A percentile compares a stretch with the other conserved stretches of the same genome.
Conservation (phyloP, 2,797 vertebrate species). For the Sebastolobus altivelis region DNA sequence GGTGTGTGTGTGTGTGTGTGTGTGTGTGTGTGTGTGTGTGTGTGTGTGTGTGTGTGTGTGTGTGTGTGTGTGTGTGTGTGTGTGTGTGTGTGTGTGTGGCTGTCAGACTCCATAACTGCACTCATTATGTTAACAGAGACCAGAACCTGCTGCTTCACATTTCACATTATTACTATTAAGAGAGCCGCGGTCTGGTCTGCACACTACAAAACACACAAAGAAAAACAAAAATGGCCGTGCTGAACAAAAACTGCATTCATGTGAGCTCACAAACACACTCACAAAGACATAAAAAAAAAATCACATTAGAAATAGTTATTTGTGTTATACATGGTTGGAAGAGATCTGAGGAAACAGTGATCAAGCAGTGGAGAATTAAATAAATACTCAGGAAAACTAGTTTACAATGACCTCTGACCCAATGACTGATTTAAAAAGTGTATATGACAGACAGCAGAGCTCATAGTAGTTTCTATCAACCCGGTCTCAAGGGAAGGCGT, state of each 20-base stretch:
- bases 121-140: conserved; percentile 81
- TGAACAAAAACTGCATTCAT: conserved; percentile 54
- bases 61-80: conserved; percentile 34
- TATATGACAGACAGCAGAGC: not conserved
- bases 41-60: conserved; percentile 29
- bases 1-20: conserved; percentile 15
- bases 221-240: not conserved
- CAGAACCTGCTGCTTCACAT: conserved; percentile 78
- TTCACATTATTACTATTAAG: conserved; percentile 78
- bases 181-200: conserved; percentile 54
- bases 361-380: not conserved
- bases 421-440: not conserved
- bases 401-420: not conserved
- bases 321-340: too few relatives aligned
- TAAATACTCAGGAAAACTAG: not conserved
- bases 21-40: conserved; percentile 27
- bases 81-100: conserved; percentile 12
- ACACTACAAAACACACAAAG: conserved; percentile 28
- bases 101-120: conserved; percentile 74
- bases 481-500: rapidly evolving
- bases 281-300: not conserved
- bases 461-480: not conserved
- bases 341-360: conserved; percentile 10
- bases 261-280: conserved; percentile 6
- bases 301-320: not conserved